Conservation (phyloP, 2,888 invertebrate species). For the Auanema freiburgensis region DNA sequence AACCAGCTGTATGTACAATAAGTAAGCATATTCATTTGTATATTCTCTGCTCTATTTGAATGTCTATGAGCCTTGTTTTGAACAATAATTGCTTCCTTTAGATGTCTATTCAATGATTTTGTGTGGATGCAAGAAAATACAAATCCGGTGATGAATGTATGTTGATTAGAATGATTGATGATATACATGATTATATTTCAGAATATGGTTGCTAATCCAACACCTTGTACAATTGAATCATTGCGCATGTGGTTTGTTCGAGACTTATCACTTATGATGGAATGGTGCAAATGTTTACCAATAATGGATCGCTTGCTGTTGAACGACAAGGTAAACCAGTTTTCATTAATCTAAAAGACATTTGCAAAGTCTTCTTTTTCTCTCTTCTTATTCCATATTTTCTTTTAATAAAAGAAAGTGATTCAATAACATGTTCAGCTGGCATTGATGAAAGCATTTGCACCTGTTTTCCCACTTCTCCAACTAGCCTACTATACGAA, state of each 20-base stretch:
- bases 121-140: constrained; percentile 38
- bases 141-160: constrained; percentile 15
- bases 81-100: constrained; percentile 23
- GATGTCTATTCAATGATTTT: constrained; percentile 43
- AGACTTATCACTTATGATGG: constrained; percentile 50
- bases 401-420: no score
- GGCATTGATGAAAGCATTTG: constrained; percentile 49
- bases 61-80: no score
- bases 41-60: no score
- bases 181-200: no score
- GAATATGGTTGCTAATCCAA: constrained; percentile 16
- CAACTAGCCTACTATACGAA: constrained; percentile 47
- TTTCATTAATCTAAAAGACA: background rate
- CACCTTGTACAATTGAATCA: constrained; percentile 34
- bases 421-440: constrained; percentile 29
- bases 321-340: constrained; percentile 41
- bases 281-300: constrained; percentile 49
- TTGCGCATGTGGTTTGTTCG: constrained; percentile 49
- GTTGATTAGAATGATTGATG: background rate
- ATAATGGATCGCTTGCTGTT: constrained; percentile 36
- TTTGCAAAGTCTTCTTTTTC: background rate
- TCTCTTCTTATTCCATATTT: no score
- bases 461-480: constrained; percentile 42
- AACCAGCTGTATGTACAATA: constrained; percentile 46
- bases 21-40: no score